Percentiles rank a stretch among this genome's conserved stretches.
These are phyloP conservation scores for Drosophila histrio DNA, from an alignment of 2,888 invertebrate species.

Conservation along the genomic window DNA sequence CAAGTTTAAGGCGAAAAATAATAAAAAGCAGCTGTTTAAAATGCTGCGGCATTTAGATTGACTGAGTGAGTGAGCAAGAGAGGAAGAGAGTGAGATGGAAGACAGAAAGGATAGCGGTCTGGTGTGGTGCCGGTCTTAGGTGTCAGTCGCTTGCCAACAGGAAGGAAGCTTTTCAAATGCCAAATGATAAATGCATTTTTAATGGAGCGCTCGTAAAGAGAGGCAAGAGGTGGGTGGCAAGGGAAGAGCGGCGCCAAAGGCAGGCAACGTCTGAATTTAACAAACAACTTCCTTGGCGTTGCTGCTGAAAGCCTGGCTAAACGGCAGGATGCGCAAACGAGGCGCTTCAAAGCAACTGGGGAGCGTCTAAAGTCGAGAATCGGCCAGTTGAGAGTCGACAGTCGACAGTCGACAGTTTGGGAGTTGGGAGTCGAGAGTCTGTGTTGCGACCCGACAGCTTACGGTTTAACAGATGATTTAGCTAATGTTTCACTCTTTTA, in stretches of 20 bases:
- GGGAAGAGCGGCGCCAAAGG: slow-evolving; percentile 17
- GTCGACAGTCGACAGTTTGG: not conserved
- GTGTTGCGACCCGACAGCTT: slow-evolving; percentile 20
- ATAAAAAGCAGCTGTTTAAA: slow-evolving; percentile 44
- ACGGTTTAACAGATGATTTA: slow-evolving; percentile 63
- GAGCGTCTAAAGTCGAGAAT: slow-evolving; percentile 28
- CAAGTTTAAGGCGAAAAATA: slow-evolving; percentile 24
- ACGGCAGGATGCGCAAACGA: slow-evolving; percentile 57
- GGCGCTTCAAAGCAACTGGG: slow-evolving; percentile 47
- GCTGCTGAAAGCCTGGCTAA: slow-evolving; percentile 48
- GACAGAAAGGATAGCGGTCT: not conserved
- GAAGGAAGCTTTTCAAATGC: slow-evolving; percentile 78
- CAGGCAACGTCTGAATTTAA: slow-evolving; percentile 54
- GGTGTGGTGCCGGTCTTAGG: slow-evolving; percentile 39
- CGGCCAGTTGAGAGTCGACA: slow-evolving; percentile 10
- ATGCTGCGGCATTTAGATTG: slow-evolving; percentile 36
- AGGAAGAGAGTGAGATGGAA: slow-evolving; percentile 12
- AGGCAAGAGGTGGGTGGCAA: not conserved
- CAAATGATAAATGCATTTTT: slow-evolving; percentile 78
- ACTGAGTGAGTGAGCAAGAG: slow-evolving; percentile 14
- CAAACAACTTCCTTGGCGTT: slow-evolving; percentile 67
- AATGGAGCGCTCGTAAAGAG: slow-evolving; percentile 59
- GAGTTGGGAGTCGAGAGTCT: not conserved
- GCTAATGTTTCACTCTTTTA: slow-evolving; percentile 63
- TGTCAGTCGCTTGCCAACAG: slow-evolving; percentile 67